These are phyloP conservation scores for Melanotaenia pygmaea DNA, from an alignment of 2,797 vertebrate species.

Conservation along the genomic window DNA sequence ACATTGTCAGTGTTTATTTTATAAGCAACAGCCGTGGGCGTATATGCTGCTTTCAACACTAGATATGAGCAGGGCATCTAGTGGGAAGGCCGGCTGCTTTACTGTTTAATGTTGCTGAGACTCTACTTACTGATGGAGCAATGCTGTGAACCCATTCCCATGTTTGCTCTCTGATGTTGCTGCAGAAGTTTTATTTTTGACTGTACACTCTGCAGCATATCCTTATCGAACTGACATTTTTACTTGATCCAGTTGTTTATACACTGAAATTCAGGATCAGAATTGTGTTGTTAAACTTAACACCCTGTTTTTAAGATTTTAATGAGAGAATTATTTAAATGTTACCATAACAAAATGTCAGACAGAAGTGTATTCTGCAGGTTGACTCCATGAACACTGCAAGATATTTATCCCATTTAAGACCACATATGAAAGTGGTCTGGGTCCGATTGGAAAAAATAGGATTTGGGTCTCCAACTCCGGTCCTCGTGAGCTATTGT, in stretches of 20 bases:
- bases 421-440: no score
- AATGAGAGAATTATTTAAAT: not conserved
- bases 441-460: no score
- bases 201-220: no score
- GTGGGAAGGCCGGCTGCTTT: not conserved
- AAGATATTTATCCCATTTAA: no score
- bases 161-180: not conserved
- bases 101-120: not conserved
- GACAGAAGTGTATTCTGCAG: not conserved
- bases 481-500: no score
- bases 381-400: no score
- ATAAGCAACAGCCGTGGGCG: not conserved
- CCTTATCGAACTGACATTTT: no score
- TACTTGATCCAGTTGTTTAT: no score
- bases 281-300: not conserved
- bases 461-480: no score
- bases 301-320: not conserved
- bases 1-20: not conserved
- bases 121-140: not conserved
- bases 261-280: no score
- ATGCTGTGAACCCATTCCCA: not conserved
- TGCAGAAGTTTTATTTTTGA: not conserved
- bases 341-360: not conserved
- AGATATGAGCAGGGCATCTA: not conserved
- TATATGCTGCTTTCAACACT: not conserved